Evolutionary conservation across 1,140 invertebrate genomes (phyloP).

Genomic region (Coenobita brevimanus): DNA sequence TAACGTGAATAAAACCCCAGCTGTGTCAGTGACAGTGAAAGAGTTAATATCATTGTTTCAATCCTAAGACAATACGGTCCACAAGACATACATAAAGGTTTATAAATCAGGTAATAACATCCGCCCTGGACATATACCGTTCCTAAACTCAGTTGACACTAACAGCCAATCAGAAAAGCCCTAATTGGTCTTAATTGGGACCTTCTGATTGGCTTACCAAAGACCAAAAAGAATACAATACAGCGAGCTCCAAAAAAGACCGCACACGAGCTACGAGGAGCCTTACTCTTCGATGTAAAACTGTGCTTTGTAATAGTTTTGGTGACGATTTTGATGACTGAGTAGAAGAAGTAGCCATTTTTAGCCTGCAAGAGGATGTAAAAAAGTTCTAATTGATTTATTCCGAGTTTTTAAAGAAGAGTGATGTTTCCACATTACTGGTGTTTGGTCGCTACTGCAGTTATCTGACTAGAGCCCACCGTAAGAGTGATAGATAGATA

Average conservation of each 20-base stretch:
- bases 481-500: constrained; percentile 10
- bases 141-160: constrained; percentile 59
- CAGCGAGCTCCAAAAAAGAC: constrained; percentile 46
- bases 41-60: constrained; percentile 55
- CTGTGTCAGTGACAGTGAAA: no score
- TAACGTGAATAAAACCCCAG: no score
- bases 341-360: no score
- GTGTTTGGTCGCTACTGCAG: no score
- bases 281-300: not conserved
- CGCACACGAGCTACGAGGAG: not conserved
- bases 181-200: not conserved
- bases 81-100: constrained; percentile 64
- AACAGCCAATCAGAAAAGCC: constrained; percentile 58
- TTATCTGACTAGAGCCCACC: constrained; percentile 22
- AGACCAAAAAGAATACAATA: constrained; percentile 46
- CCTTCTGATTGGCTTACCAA: constrained; percentile 57
- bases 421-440: no score
- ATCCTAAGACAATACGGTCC: constrained; percentile 61
- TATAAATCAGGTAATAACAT: constrained; percentile 65
- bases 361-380: no score
- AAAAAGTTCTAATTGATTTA: no score
- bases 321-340: no score
- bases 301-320: no score
- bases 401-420: no score
- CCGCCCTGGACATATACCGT: constrained; percentile 62